Conservation (phyloP, 2,888 invertebrate species). For the Drosophila mayaguana region DNA sequence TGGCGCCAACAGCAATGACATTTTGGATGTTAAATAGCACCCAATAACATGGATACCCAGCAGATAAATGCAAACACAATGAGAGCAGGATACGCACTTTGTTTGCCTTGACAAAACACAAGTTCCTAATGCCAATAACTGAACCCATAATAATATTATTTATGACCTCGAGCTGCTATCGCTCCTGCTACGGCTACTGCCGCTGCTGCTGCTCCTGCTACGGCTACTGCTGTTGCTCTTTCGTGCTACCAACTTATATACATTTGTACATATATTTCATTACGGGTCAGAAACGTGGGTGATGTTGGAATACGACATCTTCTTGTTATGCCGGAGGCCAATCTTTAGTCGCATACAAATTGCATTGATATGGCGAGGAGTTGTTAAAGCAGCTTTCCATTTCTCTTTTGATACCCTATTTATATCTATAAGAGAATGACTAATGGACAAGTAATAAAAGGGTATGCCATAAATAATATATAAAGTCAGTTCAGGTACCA, state of each 20-base stretch:
- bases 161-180: slow-evolving; percentile 51
- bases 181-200: neutral
- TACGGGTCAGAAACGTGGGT: slow-evolving; percentile 32
- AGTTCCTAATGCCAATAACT: slow-evolving; percentile 63
- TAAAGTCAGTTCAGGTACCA: neutral
- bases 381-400: slow-evolving; percentile 29
- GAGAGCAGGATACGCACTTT: slow-evolving; percentile 33
- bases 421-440: neutral
- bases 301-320: slow-evolving; percentile 10
- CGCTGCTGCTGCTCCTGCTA: slow-evolving; percentile 17
- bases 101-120: slow-evolving; percentile 71
- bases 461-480: neutral
- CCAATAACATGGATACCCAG: slow-evolving; percentile 26
- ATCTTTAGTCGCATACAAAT: slow-evolving; percentile 47
- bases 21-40: slow-evolving; percentile 27
- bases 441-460: neutral
- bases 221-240: slow-evolving; percentile 19
- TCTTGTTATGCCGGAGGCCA: slow-evolving; percentile 33
- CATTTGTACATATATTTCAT: slow-evolving; percentile 54
- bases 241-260: slow-evolving; percentile 31
- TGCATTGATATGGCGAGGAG: slow-evolving; percentile 43
- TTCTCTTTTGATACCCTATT: slow-evolving; percentile 1
- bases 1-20: slow-evolving; percentile 55
- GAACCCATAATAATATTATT: slow-evolving; percentile 75
- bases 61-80: slow-evolving; percentile 33